phyloP scores from a whole-genome alignment of 2,888 invertebrate species.

The Cryptophagus acutangulus region DNA sequence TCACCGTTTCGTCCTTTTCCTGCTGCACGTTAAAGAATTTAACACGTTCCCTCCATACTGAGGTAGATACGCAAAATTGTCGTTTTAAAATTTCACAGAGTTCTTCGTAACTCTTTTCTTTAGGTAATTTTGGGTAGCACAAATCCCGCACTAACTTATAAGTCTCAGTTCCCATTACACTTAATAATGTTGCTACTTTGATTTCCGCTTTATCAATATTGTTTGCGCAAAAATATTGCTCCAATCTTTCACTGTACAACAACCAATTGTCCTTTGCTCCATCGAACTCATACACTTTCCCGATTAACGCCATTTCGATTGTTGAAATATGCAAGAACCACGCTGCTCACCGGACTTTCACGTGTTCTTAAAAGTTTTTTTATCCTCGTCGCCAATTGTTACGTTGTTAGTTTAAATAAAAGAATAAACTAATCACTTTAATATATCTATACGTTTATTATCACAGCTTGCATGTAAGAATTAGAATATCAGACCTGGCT shows the following conservation, averaged over 20 bases:
- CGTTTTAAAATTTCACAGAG: neutral
- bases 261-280: constrained; percentile 3
- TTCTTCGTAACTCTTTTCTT: neutral
- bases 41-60: neutral
- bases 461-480: no score
- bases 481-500: no score
- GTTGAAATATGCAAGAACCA: no score
- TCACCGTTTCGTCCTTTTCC: neutral
- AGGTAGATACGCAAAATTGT: neutral
- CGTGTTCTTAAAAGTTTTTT: no score
- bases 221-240: constrained; percentile 6
- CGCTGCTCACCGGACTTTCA: no score
- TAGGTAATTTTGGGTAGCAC: constrained; percentile 4
- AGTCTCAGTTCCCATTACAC: neutral
- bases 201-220: constrained; percentile 3
- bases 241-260: constrained; percentile 1
- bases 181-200: neutral
- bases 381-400: no score
- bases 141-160: neutral
- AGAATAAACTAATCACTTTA: no score
- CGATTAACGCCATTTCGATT: no score
- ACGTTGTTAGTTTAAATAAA: no score
- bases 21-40: neutral
- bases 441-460: no score
- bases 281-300: neutral